These are phyloP conservation scores for Calephelis perditalis DNA, from an alignment of 2,888 invertebrate genomes.

Conservation along the genomic window DNA sequence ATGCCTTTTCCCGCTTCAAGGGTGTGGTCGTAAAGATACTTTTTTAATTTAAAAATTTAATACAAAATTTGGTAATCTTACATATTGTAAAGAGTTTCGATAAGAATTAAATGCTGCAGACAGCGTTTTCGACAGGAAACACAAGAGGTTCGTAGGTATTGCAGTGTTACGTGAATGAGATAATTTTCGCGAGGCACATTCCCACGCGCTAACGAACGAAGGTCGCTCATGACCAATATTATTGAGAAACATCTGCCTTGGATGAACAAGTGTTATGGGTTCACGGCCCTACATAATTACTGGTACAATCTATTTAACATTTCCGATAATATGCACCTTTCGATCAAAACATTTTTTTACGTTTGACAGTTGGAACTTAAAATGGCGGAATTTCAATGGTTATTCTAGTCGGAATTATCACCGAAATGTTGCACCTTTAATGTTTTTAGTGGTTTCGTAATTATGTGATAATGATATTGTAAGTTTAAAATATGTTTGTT, in stretches of 20 bases:
- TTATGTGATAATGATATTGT: no score
- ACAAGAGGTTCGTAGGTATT: slow-evolving; percentile 15
- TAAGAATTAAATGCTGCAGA: no score
- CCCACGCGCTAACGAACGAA: slow-evolving; percentile 39
- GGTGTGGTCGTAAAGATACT: no score
- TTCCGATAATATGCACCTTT: slow-evolving; percentile 10
- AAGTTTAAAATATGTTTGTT: no score
- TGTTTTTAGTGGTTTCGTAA: no score
- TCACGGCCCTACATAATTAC: slow-evolving; percentile 31
- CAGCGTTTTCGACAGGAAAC: no score
- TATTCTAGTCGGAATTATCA: no score
- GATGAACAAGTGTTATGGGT: slow-evolving; percentile 29
- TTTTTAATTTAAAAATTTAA: no score
- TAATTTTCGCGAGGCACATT: slow-evolving; percentile 36
- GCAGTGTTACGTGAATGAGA: slow-evolving; percentile 26
- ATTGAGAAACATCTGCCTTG: slow-evolving; percentile 33
- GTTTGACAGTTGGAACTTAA: slow-evolving; percentile 7
- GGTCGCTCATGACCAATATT: slow-evolving; percentile 37
- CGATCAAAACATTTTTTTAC: background rate
- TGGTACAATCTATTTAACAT: slow-evolving; percentile 16
- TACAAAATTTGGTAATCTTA: no score
- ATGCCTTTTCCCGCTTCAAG: no score
- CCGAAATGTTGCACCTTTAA: no score
- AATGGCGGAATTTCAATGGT: background rate
- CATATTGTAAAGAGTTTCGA: no score